A percentile compares a stretch with the other conserved stretches of the same genome.
Evolutionary conservation across 2,113 vertebrate genomes (phyloP).

Genomic region (Phyllostomus hastatus): DNA sequence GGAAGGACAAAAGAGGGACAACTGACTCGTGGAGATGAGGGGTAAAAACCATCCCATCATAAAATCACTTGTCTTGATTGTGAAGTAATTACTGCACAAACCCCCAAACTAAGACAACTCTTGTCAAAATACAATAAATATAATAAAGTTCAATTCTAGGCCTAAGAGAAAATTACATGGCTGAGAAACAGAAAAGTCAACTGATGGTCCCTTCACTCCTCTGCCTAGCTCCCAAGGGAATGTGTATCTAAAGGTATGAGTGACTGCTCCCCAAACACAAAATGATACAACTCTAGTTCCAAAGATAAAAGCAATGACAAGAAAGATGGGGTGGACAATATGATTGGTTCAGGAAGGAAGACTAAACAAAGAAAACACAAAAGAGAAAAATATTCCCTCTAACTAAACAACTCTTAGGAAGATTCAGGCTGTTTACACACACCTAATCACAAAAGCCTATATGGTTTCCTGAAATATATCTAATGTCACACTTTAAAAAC

Average conservation of each 20-base stretch:
- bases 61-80: not conserved
- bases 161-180: not conserved
- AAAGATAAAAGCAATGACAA: not conserved
- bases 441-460: not conserved
- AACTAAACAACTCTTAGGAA: not conserved
- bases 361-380: not conserved
- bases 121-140: not conserved
- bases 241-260: not conserved
- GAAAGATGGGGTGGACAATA: not conserved
- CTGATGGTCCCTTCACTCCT: not conserved
- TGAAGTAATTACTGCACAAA: not conserved
- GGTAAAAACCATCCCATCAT: not conserved
- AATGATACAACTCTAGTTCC: not conserved
- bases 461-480: not conserved
- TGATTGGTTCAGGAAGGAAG: not conserved
- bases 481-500: not conserved
- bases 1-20: not conserved
- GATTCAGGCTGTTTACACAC: not conserved
- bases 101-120: not conserved
- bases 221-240: not conserved
- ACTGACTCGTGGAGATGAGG: not conserved
- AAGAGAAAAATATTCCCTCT: not conserved
- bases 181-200: not conserved
- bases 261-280: slow-evolving; percentile 28
- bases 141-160: not conserved